These are phyloP conservation scores for Haplotaxodon microlepis DNA, from an alignment of 2,113 vertebrate species.

Conservation along the genomic window DNA sequence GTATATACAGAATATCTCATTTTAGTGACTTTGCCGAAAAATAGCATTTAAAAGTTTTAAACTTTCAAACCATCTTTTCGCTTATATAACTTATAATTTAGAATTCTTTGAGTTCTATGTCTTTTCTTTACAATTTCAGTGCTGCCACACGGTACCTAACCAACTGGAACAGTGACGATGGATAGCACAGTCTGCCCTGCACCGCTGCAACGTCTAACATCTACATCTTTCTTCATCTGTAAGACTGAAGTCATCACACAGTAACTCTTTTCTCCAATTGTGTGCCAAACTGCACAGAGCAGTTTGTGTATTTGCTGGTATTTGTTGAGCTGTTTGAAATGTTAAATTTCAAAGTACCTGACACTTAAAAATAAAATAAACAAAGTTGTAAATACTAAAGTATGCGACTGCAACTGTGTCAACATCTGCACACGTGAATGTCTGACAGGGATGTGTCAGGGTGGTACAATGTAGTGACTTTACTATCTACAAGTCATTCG, in stretches of 20 bases:
- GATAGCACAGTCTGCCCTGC: neutral
- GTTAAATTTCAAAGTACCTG: neutral
- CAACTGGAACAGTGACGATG: neutral
- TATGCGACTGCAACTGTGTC: rapidly evolving
- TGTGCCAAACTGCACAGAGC: neutral
- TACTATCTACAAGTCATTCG: neutral
- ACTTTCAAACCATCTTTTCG: neutral
- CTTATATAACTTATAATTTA: neutral
- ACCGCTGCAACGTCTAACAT: neutral
- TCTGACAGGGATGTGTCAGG: neutral
- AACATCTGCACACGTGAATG: neutral
- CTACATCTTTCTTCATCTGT: neutral
- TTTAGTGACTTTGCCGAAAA: neutral
- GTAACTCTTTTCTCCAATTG: neutral
- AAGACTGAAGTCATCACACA: neutral
- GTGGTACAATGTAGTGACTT: neutral
- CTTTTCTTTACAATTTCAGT: neutral
- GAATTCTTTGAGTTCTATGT: neutral
- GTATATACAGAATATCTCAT: neutral
- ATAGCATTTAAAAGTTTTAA: neutral
- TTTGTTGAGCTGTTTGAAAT: neutral
- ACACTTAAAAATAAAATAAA: neutral
- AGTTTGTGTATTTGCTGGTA: neutral
- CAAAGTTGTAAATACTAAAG: neutral
- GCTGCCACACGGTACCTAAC: neutral